Conservation (phyloP, 2,113 vertebrate genomes). For the Lepus timidus region DNA sequence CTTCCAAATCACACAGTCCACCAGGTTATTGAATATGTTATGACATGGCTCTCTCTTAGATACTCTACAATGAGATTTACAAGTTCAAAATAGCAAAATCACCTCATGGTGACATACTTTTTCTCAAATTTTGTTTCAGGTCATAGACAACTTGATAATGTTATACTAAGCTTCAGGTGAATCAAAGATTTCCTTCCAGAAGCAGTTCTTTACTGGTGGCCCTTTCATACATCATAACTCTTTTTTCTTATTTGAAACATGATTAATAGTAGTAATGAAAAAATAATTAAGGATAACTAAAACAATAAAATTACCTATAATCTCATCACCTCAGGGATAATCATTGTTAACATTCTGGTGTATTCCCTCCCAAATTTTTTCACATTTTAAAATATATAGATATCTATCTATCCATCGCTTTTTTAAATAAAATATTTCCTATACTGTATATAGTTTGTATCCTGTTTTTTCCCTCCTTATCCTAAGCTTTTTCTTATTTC, state of each 20-base stretch:
- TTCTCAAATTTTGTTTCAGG: constrained; percentile 16
- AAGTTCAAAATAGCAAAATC: constrained; percentile 11
- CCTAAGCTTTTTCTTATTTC: constrained; percentile 29
- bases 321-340: constrained; percentile 5
- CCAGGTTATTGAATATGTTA: not conserved
- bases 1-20: constrained; percentile 40
- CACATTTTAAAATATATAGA: not conserved
- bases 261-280: constrained; percentile 13
- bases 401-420: not conserved
- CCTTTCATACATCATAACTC: not conserved
- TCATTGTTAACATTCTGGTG: constrained; percentile 6
- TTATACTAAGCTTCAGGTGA: constrained; percentile 2
- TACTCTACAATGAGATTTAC: not conserved
- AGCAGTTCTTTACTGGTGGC: constrained; percentile 12
- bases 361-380: constrained; percentile 4
- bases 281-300: constrained; percentile 56
- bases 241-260: constrained; percentile 51
- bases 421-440: constrained; percentile 42
- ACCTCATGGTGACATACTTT: constrained; percentile 14
- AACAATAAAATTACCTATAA: constrained; percentile 15
- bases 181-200: not conserved
- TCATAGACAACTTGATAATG: constrained; percentile 19
- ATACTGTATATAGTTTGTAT: constrained; percentile 26
- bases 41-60: not conserved
- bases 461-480: constrained; percentile 23